Evolutionary conservation across 2,113 vertebrate species (phyloP).

Genomic region (Corythoichthys intestinalis): DNA sequence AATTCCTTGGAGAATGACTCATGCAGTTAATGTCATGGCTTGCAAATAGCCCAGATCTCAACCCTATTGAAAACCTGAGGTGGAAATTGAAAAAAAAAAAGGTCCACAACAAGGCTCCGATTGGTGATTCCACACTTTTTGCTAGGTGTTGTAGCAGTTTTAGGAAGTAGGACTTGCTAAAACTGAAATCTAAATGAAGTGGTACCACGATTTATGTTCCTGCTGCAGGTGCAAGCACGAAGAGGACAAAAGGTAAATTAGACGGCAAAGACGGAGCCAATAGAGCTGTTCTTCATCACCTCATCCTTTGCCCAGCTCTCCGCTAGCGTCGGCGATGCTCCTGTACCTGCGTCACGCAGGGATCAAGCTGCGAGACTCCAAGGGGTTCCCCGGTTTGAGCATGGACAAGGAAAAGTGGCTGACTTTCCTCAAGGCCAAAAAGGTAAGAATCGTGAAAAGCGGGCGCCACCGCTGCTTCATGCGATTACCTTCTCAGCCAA

Average conservation of each 20-base stretch:
- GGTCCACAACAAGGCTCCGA: too few species aligned
- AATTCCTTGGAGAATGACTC: too few species aligned
- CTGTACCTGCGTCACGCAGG: constrained; percentile 84
- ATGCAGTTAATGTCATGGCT: too few species aligned
- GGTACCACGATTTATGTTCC: constrained; percentile 1
- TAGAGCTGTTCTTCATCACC: neutral
- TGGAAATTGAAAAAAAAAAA: too few species aligned
- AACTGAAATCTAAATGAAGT: too few species aligned
- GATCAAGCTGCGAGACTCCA: constrained; percentile 81
- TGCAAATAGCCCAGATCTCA: too few species aligned
- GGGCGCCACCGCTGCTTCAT: neutral
- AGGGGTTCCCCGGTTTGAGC: constrained; percentile 71
- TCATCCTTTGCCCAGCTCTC: constrained; percentile 64
- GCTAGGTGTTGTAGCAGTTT: too few species aligned
- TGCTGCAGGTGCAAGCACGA: constrained; percentile 66
- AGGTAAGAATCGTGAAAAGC: constrained; percentile 65
- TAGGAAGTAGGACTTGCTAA: too few species aligned
- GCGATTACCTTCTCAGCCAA: constrained; percentile 70
- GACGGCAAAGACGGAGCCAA: neutral
- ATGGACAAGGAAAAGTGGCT: constrained; percentile 92
- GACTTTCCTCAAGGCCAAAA: constrained; percentile 87
- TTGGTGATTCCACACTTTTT: too few species aligned
- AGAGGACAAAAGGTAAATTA: constrained; percentile 65
- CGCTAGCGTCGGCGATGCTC: constrained; percentile 82
- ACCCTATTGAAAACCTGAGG: too few species aligned